Percentiles rank a stretch among this genome's conserved stretches.
Conservation (phyloP, 2,797 vertebrate species). For the Artibeus jamaicensis region DNA sequence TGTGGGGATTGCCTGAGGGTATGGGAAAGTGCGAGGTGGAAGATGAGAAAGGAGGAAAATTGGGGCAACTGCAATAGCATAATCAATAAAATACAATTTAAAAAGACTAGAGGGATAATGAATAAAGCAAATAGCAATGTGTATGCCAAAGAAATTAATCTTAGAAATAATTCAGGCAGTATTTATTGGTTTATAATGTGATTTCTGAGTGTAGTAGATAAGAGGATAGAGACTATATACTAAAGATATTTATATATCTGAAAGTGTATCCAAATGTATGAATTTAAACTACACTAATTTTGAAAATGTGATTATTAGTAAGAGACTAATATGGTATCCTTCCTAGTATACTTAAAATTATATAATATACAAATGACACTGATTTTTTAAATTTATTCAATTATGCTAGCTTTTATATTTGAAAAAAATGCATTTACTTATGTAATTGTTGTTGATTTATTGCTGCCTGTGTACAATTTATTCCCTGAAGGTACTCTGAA, state of each 20-base stretch:
- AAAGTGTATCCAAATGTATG: not conserved
- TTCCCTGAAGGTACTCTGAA: not conserved
- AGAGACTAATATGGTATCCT: not conserved
- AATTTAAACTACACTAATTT: not conserved
- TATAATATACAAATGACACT: not conserved
- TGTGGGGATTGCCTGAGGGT: too few species aligned
- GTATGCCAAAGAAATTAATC: not conserved
- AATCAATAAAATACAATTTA: too few species aligned
- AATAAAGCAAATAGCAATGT: not conserved
- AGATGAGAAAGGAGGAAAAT: too few species aligned
- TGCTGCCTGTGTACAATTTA: not conserved
- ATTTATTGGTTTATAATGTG: not conserved
- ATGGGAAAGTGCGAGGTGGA: too few species aligned
- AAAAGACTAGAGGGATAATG: too few species aligned
- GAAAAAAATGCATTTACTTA: not conserved
- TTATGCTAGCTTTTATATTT: not conserved
- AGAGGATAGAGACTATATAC: not conserved
- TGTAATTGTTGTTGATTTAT: not conserved
- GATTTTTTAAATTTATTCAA: not conserved
- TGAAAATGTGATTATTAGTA: not conserved
- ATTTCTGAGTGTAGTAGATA: not conserved
- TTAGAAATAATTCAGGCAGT: not conserved
- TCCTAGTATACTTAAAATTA: not conserved
- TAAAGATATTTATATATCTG: not conserved
- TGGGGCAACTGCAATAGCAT: too few species aligned